Evolutionary conservation across 2,888 invertebrate genomes (phyloP), one percentile per base, ranked within the genome.

Genomic region (Sinotaia quadrata): DNA sequence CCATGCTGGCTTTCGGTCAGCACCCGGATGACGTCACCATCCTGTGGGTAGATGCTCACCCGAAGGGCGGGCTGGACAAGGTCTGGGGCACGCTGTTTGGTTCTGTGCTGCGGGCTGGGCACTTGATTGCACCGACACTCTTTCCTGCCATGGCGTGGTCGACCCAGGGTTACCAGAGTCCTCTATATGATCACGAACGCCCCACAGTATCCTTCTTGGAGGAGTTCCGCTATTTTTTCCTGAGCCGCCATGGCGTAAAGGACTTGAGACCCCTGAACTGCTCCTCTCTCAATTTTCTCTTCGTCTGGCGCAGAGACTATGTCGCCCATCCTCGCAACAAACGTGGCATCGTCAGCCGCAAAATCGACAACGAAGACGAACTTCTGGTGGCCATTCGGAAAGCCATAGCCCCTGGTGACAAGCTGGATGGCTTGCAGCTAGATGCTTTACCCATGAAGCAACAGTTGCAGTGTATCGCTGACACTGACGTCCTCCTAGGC

Each of bases 271-370:
- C 29, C 4, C 62, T 81, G 18, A 68, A 84, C 71, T 87, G 87
- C 73, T 49, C 73, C 18, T 72, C 75, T 15, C 67, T 87, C 4
- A 75, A 73, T 7, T 75, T 87, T n/a, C 60, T 84, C 18, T 79
- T 87, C 63, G 80, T 87, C n/a, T 86, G 86, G 85, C 75, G 88
- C 29, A 74, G 81, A 4, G 81, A 87, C 68, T 87, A 87, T 67
- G 74, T 87, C 21, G 85, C 87, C 2, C 88, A 88, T 73, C 87
- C 87, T 0, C 73, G 87, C 49, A 88, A 88, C 69, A 85, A 86
- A 2, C 54, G 68, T 1, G 87, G 88, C 4, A 57, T 70, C 12
- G 78, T 88, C 4, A 75, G 78, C 4, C 76, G 88, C 29, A 87
- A 88, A 74, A 81, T 88, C 10, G 71, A 78, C 62, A 88, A 88